These are phyloP conservation scores for Trogon surrucura DNA, from an alignment of 2,113 vertebrate species.

Conservation along the genomic window DNA sequence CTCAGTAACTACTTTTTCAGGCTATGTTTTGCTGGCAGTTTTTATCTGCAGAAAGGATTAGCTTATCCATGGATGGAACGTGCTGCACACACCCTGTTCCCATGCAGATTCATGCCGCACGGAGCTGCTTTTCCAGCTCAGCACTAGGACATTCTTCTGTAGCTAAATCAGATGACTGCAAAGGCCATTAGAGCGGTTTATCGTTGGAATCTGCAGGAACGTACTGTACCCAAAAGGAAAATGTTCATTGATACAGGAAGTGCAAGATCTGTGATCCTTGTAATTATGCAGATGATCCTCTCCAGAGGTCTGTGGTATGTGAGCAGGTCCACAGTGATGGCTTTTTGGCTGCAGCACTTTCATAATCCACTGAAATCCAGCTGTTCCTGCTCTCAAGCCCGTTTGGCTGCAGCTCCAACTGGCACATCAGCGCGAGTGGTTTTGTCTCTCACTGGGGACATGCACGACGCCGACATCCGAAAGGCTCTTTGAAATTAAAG, in stretches of 20 bases:
- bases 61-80: conserved; percentile 20
- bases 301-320: conserved; percentile 24
- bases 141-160: not conserved
- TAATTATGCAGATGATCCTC: conserved; percentile 34
- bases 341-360: not conserved
- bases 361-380: not conserved
- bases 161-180: conserved; percentile 49
- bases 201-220: conserved; percentile 38
- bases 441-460: not conserved
- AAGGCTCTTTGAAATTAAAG: not conserved
- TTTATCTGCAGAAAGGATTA: conserved; percentile 62
- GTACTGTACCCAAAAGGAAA: conserved; percentile 39
- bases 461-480: not conserved
- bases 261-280: conserved; percentile 14
- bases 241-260: conserved; percentile 27
- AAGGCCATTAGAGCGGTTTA: conserved; percentile 47
- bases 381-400: not conserved
- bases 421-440: not conserved
- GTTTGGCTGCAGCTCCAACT: not conserved
- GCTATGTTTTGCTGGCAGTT: not conserved
- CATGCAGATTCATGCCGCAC: not conserved
- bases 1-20: conserved; percentile 25
- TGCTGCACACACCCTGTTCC: conserved; percentile 60
- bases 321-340: not conserved
- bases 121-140: conserved; percentile 23